These are phyloP conservation scores for Xenopus laevis DNA, from an alignment of 2,113 vertebrate species.

Conservation along the genomic window DNA sequence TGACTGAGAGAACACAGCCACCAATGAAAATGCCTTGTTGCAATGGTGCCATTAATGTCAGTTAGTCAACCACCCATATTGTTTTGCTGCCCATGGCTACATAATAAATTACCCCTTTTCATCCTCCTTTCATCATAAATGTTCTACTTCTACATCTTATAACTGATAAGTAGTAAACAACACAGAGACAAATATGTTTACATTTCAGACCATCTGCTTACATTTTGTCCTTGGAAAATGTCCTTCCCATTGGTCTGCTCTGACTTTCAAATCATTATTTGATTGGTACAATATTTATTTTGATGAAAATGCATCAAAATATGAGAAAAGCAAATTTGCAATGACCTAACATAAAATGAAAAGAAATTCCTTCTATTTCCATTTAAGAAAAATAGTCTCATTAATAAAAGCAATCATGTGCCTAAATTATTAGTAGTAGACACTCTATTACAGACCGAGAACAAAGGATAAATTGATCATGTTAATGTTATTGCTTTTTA, in stretches of 20 bases:
- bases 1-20: no score
- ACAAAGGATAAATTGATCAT: conserved; percentile 17
- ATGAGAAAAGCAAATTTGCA: not conserved
- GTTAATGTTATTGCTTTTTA: conserved; percentile 22
- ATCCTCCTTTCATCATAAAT: not conserved
- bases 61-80: no score
- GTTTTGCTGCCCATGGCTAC: no score
- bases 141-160: not conserved
- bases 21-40: no score
- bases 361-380: conserved; percentile 16
- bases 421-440: not conserved
- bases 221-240: conserved; percentile 31
- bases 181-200: conserved; percentile 18
- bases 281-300: conserved; percentile 41
- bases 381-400: conserved; percentile 29
- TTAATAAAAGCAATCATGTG: conserved; percentile 13
- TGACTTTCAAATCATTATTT: conserved; percentile 36
- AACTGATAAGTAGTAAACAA: not conserved
- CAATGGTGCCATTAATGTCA: no score
- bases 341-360: conserved; percentile 26
- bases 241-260: conserved; percentile 15
- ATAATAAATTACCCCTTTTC: no score
- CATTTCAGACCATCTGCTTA: conserved; percentile 10
- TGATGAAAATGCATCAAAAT: conserved; percentile 37
- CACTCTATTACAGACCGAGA: conserved; percentile 18